phyloP scores from a whole-genome alignment of 1,140 invertebrate genomes.

The Polypedilum pembai region DNA sequence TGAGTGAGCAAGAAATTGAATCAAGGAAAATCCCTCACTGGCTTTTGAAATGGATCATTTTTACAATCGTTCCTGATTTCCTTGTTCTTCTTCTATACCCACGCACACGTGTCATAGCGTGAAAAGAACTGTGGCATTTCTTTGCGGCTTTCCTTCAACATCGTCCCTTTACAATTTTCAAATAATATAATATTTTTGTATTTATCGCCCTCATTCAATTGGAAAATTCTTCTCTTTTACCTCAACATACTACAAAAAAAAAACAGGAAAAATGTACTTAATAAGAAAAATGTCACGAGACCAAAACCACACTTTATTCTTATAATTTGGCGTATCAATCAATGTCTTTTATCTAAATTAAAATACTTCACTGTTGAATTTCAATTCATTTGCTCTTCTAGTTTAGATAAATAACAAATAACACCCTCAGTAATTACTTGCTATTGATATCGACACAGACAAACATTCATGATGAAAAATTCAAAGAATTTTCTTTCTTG shows the following conservation, averaged over 20 bases:
- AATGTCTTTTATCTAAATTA: constrained; percentile 29
- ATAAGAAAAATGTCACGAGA: neutral
- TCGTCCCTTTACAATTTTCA: neutral
- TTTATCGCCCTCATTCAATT: neutral
- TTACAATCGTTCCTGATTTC: neutral
- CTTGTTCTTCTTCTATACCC: neutral
- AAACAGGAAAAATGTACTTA: too few relatives aligned
- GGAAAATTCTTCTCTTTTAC: neutral
- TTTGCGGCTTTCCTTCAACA: neutral
- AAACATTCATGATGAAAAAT: constrained; percentile 10
- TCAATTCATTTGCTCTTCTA: neutral
- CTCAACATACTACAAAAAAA: neutral
- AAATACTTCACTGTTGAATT: constrained; percentile 7
- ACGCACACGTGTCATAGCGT: neutral
- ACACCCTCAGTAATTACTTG: constrained; percentile 15
- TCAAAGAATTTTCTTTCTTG: constrained; percentile 23
- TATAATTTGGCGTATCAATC: constrained; percentile 23
- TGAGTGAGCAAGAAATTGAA: neutral
- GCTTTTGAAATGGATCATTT: neutral
- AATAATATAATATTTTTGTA: neutral
- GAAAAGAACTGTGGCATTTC: neutral
- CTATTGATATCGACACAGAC: neutral
- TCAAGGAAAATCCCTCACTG: too few relatives aligned
- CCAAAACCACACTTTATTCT: neutral
- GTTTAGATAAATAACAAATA: constrained; percentile 27